Conservation (phyloP, 2,797 vertebrate species). For the Pseudotriccus pelzelni region DNA sequence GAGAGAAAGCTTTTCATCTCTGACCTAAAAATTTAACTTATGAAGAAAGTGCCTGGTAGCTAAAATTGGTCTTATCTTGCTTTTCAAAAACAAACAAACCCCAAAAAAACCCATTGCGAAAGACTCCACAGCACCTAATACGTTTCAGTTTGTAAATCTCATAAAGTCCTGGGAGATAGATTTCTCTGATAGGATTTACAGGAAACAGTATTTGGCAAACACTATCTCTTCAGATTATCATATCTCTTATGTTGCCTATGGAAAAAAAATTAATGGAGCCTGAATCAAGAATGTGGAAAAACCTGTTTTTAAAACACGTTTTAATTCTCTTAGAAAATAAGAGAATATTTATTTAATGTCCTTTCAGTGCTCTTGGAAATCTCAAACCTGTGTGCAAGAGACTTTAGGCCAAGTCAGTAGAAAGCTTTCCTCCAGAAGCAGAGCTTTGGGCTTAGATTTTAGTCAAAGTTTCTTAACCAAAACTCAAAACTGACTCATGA, state of each 20-base stretch:
- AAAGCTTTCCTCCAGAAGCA: not conserved
- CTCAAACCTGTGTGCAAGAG: not conserved
- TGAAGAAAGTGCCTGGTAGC: not conserved
- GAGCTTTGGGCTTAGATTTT: not conserved
- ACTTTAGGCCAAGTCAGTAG: not conserved
- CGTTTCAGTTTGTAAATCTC: not conserved
- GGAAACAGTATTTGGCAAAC: not conserved
- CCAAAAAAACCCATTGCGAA: not conserved
- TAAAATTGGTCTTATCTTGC: not conserved
- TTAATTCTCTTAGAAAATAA: not conserved
- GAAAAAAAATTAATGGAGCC: not conserved
- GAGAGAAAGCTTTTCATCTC: not conserved
- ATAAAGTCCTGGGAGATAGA: not conserved
- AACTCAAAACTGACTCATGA: constrained; percentile 28
- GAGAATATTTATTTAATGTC: not conserved
- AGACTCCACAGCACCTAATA: not conserved
- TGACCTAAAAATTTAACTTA: not conserved
- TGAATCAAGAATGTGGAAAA: not conserved
- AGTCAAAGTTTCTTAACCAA: not conserved
- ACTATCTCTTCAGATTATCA: not conserved
- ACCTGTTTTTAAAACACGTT: not conserved
- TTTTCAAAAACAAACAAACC: not conserved
- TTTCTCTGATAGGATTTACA: not conserved
- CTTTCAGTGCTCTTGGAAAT: not conserved
- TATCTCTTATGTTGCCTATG: not conserved